Evolutionary conservation across 2,113 vertebrate species (phyloP).

Genomic region (Falcunculus frontatus): DNA sequence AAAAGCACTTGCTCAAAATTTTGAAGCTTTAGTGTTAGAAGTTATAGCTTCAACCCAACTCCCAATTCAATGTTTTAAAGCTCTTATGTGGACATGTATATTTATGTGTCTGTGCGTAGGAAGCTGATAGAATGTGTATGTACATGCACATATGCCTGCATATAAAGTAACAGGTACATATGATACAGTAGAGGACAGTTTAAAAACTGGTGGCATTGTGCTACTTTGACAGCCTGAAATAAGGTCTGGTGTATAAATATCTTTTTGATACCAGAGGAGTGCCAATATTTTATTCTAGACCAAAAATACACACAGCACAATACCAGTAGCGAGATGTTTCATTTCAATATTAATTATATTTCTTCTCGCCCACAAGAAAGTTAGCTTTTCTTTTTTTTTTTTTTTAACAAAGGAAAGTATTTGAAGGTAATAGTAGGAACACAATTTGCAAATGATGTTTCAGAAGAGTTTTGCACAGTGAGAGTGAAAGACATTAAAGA

Average conservation of each 20-base stretch:
- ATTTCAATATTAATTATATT: background rate
- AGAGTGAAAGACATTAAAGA: background rate
- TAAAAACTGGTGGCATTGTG: background rate
- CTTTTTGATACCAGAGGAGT: background rate
- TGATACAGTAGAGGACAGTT: background rate
- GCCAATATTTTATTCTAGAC: background rate
- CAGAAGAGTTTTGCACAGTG: background rate
- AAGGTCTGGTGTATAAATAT: background rate
- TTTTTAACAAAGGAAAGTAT: background rate
- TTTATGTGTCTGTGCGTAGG: background rate
- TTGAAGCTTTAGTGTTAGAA: background rate
- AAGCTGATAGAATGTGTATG: background rate
- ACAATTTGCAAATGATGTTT: background rate
- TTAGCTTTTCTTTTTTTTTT: background rate
- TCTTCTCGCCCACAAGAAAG: background rate
- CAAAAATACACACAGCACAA: background rate
- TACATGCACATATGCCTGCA: background rate
- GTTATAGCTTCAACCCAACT: background rate
- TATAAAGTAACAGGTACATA: background rate
- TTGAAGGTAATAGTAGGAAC: background rate
- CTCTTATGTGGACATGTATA: background rate
- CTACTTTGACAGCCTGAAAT: background rate
- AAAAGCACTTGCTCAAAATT: background rate
- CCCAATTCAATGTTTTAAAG: background rate
- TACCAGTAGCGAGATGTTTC: background rate